Evolutionary conservation across 92 coral and sea anemone genomes (phyloP).

Genomic region (Porites evermanni): DNA sequence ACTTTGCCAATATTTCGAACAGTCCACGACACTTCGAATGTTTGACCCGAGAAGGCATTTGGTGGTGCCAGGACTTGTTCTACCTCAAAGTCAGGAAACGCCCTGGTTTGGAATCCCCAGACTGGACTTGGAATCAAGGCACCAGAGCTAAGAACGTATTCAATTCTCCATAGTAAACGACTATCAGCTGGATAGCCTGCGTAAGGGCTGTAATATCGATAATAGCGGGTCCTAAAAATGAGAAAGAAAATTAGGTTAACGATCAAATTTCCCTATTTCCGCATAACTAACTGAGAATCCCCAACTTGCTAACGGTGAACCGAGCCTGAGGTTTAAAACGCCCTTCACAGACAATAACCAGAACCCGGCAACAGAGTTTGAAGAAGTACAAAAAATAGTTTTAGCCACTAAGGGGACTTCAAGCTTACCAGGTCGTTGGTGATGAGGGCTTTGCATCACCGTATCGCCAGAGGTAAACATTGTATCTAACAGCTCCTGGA

Average conservation of each 20-base stretch:
- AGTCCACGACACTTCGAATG: conserved; percentile 81
- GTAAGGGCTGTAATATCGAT: conserved; percentile 50
- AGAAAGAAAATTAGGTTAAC: too few species aligned
- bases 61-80: conserved; percentile 65
- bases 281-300: too few species aligned
- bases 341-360: too few species aligned
- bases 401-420: neutral
- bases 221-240: conserved; percentile 26
- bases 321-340: too few species aligned
- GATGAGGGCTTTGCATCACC: conserved; percentile 60
- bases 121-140: conserved; percentile 76
- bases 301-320: too few species aligned
- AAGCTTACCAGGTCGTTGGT: conserved; percentile 43
- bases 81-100: conserved; percentile 73
- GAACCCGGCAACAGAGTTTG: too few species aligned
- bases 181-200: conserved; percentile 71
- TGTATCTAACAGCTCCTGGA: conserved; percentile 73
- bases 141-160: conserved; percentile 66
- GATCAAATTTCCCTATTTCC: too few species aligned
- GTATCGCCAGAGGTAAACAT: conserved; percentile 70
- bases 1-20: conserved; percentile 77
- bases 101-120: conserved; percentile 84
- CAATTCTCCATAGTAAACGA: conserved; percentile 77
- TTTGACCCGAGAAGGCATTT: conserved; percentile 80
- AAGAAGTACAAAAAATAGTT: neutral